These are phyloP conservation scores for Tolypeutes matacus DNA, from an alignment of 2,797 vertebrate species.

Conservation along the genomic window DNA sequence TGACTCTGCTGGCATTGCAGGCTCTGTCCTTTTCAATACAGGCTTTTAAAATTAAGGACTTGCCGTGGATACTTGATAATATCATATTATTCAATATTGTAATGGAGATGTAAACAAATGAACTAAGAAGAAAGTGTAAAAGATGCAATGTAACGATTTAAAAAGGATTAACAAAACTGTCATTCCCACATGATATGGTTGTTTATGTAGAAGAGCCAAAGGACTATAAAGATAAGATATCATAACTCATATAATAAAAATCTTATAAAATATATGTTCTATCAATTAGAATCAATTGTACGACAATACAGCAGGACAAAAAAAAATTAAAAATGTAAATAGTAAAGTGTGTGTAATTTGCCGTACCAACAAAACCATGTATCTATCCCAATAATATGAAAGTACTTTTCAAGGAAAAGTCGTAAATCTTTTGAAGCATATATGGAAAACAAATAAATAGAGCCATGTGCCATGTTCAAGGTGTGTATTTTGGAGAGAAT, in stretches of 20 bases:
- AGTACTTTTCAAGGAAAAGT: background rate
- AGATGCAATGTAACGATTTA: background rate
- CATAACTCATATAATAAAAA: constrained; percentile 4
- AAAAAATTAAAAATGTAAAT: background rate
- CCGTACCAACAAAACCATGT: background rate
- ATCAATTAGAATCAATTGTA: background rate
- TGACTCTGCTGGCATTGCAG: too few species aligned
- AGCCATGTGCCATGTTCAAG: background rate
- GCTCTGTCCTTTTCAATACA: too few species aligned
- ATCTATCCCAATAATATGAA: background rate
- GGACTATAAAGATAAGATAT: background rate
- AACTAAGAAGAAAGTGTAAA: background rate
- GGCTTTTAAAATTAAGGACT: background rate
- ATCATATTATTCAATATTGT: background rate
- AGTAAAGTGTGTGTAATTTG: background rate
- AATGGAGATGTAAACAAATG: background rate
- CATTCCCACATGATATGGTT: background rate
- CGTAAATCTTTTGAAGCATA: background rate
- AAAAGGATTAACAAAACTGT: background rate
- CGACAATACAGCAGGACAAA: background rate
- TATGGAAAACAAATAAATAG: background rate
- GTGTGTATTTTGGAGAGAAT: background rate
- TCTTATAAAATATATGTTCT: background rate
- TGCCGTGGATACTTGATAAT: background rate
- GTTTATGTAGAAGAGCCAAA: background rate